Evolutionary conservation across 1,140 invertebrate genomes (phyloP), one percentile per base, ranked within the genome.

Genomic region (Copidosoma floridanum): DNA sequence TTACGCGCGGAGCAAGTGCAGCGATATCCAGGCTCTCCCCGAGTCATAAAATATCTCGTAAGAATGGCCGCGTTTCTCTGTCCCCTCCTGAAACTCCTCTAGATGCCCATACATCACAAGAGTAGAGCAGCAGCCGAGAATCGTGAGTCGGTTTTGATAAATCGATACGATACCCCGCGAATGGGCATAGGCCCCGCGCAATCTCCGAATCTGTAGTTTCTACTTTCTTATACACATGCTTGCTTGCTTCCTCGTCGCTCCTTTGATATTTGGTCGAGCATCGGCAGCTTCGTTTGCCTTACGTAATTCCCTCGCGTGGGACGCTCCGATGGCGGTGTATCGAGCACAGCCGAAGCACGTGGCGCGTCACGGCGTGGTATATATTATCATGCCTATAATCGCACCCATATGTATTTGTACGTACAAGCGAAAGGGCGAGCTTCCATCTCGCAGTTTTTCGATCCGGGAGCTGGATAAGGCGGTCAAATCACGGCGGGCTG

Each of bases 401-500:
- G n/a, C n/a, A n/a, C n/a, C n/a, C n/a, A n/a, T n/a, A n/a, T n/a
- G n/a, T n/a, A n/a, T n/a, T n/a, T n/a, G n/a, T n/a, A n/a, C n/a
- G n/a, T n/a, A n/a, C n/a, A n/a, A n/a, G n/a, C n/a, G n/a, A n/a
- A n/a, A n/a, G n/a, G n/a, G n/a, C n/a, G n/a, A n/a, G n/a, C n/a
- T n/a, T n/a, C n/a, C n/a, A n/a, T n/a, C n/a, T n/a, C n/a, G n/a
- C n/a, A n/a, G n/a, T n/a, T n/a, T 20, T 12, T 32, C 29, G 6
- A 12, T 32, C 29, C 44, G 14, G 1, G 38, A 27, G n/a, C n/a
- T n/a, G 57, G 62, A 64, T 64, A 64, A 64, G 56, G 38, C 62
- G 51, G 56, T 64, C 48, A 35, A 54, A 64, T 64, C 62, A 58
- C 37, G 50, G 53, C 56, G 48, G 54, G 55, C 43, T 54, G 32